phyloP scores from a whole-genome alignment of 2,888 invertebrate species.

The Diachrysia chrysitis region DNA sequence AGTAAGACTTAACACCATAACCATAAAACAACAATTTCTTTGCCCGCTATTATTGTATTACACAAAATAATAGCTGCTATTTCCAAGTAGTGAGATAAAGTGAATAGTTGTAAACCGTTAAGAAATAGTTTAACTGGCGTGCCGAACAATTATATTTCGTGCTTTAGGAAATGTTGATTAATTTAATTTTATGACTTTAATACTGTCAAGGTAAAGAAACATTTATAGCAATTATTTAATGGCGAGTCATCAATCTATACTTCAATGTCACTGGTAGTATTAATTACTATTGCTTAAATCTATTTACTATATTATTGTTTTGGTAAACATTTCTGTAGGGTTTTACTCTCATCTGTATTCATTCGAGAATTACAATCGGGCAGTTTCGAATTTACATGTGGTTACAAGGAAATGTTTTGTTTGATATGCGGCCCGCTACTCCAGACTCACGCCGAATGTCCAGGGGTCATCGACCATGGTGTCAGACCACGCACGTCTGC shows the following conservation, averaged over 20 bases:
- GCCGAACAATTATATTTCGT: slow-evolving; percentile 5
- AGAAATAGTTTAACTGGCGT: slow-evolving; percentile 28
- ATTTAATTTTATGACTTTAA: neutral
- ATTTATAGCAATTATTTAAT: slow-evolving; percentile 1
- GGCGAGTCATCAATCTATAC: neutral
- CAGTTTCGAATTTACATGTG: slow-evolving; percentile 50
- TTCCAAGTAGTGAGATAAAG: slow-evolving; percentile 39
- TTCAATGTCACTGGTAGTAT: slow-evolving; percentile 3
- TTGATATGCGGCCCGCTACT: slow-evolving; percentile 77
- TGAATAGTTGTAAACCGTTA: slow-evolving; percentile 31
- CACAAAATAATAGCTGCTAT: slow-evolving; percentile 50
- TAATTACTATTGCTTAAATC: slow-evolving; percentile 1
- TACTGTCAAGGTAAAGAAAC: neutral
- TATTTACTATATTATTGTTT: neutral
- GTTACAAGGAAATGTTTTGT: slow-evolving; percentile 58
- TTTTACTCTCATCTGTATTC: neutral
- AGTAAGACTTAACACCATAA: slow-evolving; percentile 53
- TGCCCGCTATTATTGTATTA: slow-evolving; percentile 50
- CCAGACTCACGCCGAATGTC: slow-evolving; percentile 73
- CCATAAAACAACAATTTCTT: slow-evolving; percentile 58
- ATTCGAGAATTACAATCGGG: slow-evolving; percentile 6
- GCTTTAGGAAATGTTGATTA: slow-evolving; percentile 1
- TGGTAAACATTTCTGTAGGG: neutral
- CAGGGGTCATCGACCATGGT: slow-evolving; percentile 80
- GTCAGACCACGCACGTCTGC: slow-evolving; percentile 52